phyloP scores from a whole-genome alignment of 1,140 invertebrate genomes.

The Drosophila pandora region DNA sequence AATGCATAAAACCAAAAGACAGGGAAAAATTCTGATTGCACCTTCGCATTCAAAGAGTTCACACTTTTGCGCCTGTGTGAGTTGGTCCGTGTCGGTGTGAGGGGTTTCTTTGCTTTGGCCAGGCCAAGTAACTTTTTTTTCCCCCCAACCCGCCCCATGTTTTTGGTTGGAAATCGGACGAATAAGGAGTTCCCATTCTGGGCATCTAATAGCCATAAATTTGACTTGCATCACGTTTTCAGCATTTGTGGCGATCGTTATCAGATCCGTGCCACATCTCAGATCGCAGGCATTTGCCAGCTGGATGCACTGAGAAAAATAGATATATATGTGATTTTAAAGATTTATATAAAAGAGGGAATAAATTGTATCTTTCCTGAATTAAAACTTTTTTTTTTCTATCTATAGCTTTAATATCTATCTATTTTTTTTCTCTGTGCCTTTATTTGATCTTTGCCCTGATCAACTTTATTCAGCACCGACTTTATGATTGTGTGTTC shows the following conservation, averaged over 20 bases:
- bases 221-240: slow-evolving; percentile 71
- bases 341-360: background rate
- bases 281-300: slow-evolving; percentile 34
- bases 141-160: slow-evolving; percentile 26
- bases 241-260: slow-evolving; percentile 61
- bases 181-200: slow-evolving; percentile 40
- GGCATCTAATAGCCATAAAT: slow-evolving; percentile 74
- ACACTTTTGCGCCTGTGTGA: slow-evolving; percentile 48
- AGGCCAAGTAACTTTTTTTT: slow-evolving; percentile 24
- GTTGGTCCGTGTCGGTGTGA: background rate
- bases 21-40: slow-evolving; percentile 62
- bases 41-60: slow-evolving; percentile 70
- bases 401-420: background rate
- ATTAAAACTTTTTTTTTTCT: background rate
- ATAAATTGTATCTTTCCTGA: background rate
- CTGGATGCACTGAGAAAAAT: slow-evolving; percentile 16
- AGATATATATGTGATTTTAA: background rate
- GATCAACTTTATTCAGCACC: slow-evolving; percentile 22
- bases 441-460: slow-evolving; percentile 31
- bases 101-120: slow-evolving; percentile 32
- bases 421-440: background rate
- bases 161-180: slow-evolving; percentile 50
- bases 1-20: slow-evolving; percentile 33
- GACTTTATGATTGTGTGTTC: slow-evolving; percentile 30
- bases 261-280: slow-evolving; percentile 42